Evolutionary conservation across 2,888 invertebrate species (phyloP), one percentile per base, ranked within the genome.

Genomic region (Chrysopilus asiliformis): DNA sequence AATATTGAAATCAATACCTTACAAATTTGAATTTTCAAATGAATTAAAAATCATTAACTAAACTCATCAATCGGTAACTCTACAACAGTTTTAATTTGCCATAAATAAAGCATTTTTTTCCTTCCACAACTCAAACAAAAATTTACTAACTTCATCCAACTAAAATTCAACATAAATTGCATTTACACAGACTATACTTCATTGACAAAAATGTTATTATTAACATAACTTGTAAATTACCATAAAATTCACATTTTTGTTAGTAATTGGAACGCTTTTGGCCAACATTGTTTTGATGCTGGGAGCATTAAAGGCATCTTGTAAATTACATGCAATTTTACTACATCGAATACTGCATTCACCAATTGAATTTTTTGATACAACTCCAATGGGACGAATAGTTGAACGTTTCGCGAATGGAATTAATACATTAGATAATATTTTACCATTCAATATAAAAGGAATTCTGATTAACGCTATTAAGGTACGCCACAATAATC

Each of bases 341-440:
- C 59, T 76, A 41, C 38, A 49, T 29, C 58, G 58, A 47, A 55
- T 71, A 45, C 50, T 77, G 43, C 62, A 63, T 43, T 67, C 67
- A 41, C 74, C 74, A 12, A 65, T 71, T 60, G 53, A 55, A 36
- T 70, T 74, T 59, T 77, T 74, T 57, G 74, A 77, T 55, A 68
- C 66, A 24, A 72, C 72, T 42, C 77, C 77, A 8, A 52, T 67
- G 44, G 77, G 76, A 41, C 65, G 77, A 36, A 68, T 78, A 45
- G 56, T 78, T 35, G 72, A 72, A 57, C 67, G 76, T 45, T 70
- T 74, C 53, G 63, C 71, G 43, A 66, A 59, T 45, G 74, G 75
- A 57, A 57, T 73, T 42, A 67, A 72, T 53, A 57, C 64, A 44
- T 51, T 72, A 59, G 73, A 75, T 57, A 55, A 58, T 47, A 53